A percentile compares a stretch with the other conserved stretches of the same genome.
Evolutionary conservation across 2,888 invertebrate genomes (phyloP).

Genomic region (Sphecodes monilicornis): DNA sequence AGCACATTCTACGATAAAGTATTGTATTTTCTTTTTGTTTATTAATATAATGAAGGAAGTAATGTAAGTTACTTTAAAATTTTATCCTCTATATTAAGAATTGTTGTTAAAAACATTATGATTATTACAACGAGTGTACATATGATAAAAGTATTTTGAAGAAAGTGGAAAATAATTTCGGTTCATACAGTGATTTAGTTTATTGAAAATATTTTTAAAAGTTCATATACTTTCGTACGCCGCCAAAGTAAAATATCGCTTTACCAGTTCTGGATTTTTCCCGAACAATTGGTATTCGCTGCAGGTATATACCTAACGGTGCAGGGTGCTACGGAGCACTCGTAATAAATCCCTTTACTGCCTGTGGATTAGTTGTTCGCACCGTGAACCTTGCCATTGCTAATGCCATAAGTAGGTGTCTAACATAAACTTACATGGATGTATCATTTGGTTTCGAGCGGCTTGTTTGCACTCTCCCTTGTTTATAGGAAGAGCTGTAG

Average conservation of each 20-base stretch:
- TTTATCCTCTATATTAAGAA: no score
- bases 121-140: no score
- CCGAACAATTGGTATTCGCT: neutral
- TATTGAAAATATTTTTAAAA: neutral
- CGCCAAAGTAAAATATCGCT: neutral
- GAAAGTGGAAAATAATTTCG: no score
- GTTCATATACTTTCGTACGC: neutral
- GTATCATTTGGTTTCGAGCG: neutral
- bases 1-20: no score
- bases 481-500: neutral
- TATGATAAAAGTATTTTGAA: no score
- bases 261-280: slow-evolving; percentile 15
- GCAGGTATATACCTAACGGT: slow-evolving; percentile 55
- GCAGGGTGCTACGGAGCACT: slow-evolving; percentile 28
- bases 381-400: neutral
- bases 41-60: no score
- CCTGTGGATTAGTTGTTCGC: slow-evolving; percentile 45
- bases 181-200: no score
- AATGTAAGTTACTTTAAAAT: no score
- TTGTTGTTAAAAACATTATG: no score
- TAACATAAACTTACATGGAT: neutral
- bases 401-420: neutral
- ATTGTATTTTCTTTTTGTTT: no score
- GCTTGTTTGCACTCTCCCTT: neutral
- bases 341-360: slow-evolving; percentile 64